Evolutionary conservation across 37 sponge, comb jelly and placozoan species (phyloP).

Genomic region (Ianthella basta): DNA sequence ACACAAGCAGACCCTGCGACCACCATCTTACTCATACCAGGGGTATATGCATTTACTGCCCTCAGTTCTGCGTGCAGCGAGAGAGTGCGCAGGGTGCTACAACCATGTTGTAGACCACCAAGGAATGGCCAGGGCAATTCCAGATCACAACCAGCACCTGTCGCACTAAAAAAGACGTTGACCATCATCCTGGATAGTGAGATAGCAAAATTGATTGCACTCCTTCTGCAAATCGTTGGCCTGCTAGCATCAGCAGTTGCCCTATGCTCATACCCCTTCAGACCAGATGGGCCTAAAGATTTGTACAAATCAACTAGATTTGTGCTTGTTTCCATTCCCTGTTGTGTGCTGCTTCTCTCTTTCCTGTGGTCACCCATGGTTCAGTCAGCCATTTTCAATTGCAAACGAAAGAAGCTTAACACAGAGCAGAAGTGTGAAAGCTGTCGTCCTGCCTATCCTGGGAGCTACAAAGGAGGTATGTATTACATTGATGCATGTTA

Average conservation of each 20-base stretch:
- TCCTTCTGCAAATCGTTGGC: conserved; percentile 43
- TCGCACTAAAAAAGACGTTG: too few species aligned
- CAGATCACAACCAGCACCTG: conserved; percentile 50
- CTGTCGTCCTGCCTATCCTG: neutral
- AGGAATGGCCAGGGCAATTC: conserved; percentile 42
- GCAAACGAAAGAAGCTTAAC: neutral
- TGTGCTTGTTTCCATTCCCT: neutral
- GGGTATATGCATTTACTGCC: conserved; percentile 20
- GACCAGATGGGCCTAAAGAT: too few species aligned
- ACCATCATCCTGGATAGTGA: conserved; percentile 24
- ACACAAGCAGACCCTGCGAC: conserved; percentile 1
- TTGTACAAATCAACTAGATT: too few species aligned
- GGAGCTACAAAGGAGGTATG: conserved; percentile 31
- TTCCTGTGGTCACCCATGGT: conserved; percentile 23
- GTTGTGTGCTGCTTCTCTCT: conserved; percentile 27
- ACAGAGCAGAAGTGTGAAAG: neutral
- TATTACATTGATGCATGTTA: too few species aligned
- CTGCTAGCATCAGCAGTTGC: neutral
- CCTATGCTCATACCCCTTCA: neutral
- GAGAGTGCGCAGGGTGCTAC: too few species aligned
- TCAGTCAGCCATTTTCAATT: conserved; percentile 10
- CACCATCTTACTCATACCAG: conserved; percentile 7
- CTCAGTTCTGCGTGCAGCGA: too few species aligned
- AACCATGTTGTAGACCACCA: conserved; percentile 62
- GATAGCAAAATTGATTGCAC: conserved; percentile 19